Evolutionary conservation across 2,888 invertebrate species (phyloP), one percentile per base, ranked within the genome.

Genomic region (Lapara coniferarum): DNA sequence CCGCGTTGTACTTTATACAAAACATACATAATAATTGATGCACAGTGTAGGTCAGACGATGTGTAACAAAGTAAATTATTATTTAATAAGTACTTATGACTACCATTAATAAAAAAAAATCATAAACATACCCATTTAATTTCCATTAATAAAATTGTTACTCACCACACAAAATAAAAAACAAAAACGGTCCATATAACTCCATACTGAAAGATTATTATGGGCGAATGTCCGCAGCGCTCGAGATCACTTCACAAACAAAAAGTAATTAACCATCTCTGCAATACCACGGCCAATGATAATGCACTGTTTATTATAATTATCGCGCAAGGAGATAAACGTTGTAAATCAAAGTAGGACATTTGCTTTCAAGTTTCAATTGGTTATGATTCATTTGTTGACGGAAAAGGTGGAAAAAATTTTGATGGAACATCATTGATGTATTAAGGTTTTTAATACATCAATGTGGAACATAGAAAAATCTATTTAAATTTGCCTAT

Each of bases 271-370:
- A 63, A 57, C 52, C 16, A 13, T 19, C 19, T 59, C 51, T 25
- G 49, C 19, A 19, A 74, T 74, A 69, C 77, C 74, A 71, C 72
- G 75, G 72, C 72, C 74, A 70, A 16, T 49, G 75, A 75, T 77
- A 77, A 73, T 70, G 30, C 0, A 67, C 55, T 69, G 63, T 59
- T 71, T 68, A 68, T 70, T 71, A 59, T 59, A 55, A 12, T 55
- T 55, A 55, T 55, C 55, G 12, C 49, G 10, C 1, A 19, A 1
- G 46, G 12, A 12, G 16, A 63, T 44, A 63, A 44, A 69, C 59
- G 8, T 5, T n/a, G 30, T 25, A 55, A 30, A 67, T 53, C 16
- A 68, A 63, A 44, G 19, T 19, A 25, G 37, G 59, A 52, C 19
- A 53, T 25, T 51, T 53, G 13, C 10, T 59, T 63, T n/a, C 53